phyloP scores from a whole-genome alignment of 2,888 invertebrate genomes.

The Cerastis rubricosa region DNA sequence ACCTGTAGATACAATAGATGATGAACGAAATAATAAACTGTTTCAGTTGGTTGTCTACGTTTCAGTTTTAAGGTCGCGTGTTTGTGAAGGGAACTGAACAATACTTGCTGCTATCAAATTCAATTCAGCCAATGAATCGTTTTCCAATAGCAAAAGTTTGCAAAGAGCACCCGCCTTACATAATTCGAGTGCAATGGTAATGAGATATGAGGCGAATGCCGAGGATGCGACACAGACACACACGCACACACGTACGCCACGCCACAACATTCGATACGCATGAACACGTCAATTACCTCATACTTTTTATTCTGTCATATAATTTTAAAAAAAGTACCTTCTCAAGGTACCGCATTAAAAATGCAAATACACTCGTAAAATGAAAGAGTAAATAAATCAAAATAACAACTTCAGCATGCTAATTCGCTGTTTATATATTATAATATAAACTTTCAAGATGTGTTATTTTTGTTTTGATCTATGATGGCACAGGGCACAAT shows the following conservation, averaged over 20 bases:
- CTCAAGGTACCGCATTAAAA: slow-evolving; percentile 46
- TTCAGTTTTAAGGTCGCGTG: not conserved
- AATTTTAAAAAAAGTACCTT: slow-evolving; percentile 57
- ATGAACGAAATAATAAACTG: not conserved
- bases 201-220: slow-evolving; percentile 29
- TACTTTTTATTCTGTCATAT: slow-evolving; percentile 59
- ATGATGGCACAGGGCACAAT: slow-evolving; percentile 18
- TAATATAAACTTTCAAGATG: slow-evolving; percentile 47
- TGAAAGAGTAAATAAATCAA: slow-evolving; percentile 52
- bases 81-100: not conserved
- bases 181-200: slow-evolving; percentile 33
- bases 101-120: not conserved
- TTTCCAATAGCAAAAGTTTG: slow-evolving; percentile 6
- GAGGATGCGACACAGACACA: not conserved
- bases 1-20: not conserved
- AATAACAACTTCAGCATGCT: slow-evolving; percentile 55
- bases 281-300: slow-evolving; percentile 56
- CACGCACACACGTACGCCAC: slow-evolving; percentile 33
- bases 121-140: not conserved
- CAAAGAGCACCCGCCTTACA: slow-evolving; percentile 10
- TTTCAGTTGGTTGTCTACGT: not conserved
- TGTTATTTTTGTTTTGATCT: slow-evolving; percentile 46
- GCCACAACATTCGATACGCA: slow-evolving; percentile 55
- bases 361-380: slow-evolving; percentile 55
- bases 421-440: slow-evolving; percentile 44